Evolutionary conservation across 2,113 vertebrate genomes (phyloP), one percentile per base, ranked within the genome.

Genomic region (Machaerirhynchus nigripectus): DNA sequence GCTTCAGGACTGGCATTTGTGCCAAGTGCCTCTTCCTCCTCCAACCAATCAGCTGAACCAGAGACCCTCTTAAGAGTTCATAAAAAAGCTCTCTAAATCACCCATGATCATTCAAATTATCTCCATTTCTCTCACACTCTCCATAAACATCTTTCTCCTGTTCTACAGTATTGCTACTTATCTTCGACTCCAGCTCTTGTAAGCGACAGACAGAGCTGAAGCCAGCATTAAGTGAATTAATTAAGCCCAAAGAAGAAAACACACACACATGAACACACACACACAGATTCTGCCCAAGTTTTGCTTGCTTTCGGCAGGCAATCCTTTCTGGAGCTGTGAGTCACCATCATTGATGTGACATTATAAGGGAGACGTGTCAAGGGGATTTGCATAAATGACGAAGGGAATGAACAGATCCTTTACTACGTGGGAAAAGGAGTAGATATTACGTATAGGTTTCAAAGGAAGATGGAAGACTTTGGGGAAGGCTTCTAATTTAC

Each of bases 321-420:
- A 44, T 64, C 21, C 84, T 86, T 96, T 91, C 89, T 84, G 69
- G 92, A 92, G 37, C 68, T 89, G 63, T 96, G 93, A 97, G 93
- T 97, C 96, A 98, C 95, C 75, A 56, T 85, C 94, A 95, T 2
- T 75, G 80, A 96, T 63, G 81, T 60, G 79, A 97, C 89, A 96
- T 67, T 93, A 46, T 63, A 91, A 90, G 93, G 75, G 86, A 68
- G 71, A 95, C 81, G 75, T 95, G 76, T 89, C 88, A 95, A 89
- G 61, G 88, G n/a, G 55, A 97, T 96, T 92, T 97, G 79, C 85
- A 92, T 95, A 76, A 90, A 90, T 89, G 90, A 97, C 82, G 97
- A 93, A 96, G 82, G 84, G 88, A 97, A 96, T 67, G 90, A 97
- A 89, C 55, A 95, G 83, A 96, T 89, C 70, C 64, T 69, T 88